phyloP scores from a whole-genome alignment of 2,888 invertebrate genomes.

The Copidosoma aretas region DNA sequence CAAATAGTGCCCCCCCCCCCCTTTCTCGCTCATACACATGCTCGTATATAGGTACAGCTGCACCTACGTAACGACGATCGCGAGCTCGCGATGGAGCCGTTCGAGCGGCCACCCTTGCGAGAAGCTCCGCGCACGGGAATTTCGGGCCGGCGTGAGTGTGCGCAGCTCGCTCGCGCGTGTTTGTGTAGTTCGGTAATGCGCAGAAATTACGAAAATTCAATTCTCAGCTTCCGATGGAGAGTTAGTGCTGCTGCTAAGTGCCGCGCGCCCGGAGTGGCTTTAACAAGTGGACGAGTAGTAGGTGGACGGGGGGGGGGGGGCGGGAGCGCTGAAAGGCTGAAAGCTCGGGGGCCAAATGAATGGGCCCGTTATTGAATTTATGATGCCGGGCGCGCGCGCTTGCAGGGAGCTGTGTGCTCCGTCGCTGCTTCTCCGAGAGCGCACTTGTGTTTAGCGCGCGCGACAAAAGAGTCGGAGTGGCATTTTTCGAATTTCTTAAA shows the following conservation, averaged over 20 bases:
- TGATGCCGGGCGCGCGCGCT: too few species aligned
- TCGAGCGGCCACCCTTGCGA: not conserved
- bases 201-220: conserved; percentile 35
- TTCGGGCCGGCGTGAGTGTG: not conserved
- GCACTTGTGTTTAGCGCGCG: too few species aligned
- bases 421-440: too few species aligned
- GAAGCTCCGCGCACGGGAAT: too few species aligned
- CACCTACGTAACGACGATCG: too few species aligned
- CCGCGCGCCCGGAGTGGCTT: not conserved
- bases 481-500: too few species aligned
- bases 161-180: not conserved
- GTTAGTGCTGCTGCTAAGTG: not conserved
- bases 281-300: conserved; percentile 8
- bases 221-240: conserved; percentile 20
- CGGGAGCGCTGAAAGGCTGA: not conserved
- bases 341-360: not conserved
- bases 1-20: conserved; percentile 21
- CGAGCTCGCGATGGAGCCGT: conserved; percentile 16
- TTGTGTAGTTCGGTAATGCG: conserved; percentile 11
- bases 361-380: too few species aligned
- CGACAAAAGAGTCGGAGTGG: too few species aligned
- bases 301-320: conserved; percentile 13
- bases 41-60: not conserved
- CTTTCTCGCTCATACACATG: not conserved
- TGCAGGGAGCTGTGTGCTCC: too few species aligned